A percentile compares a stretch with the other conserved stretches of the same genome.
Evolutionary conservation across 2,888 invertebrate species (phyloP).

Genomic region (Rhagonycha fulva): DNA sequence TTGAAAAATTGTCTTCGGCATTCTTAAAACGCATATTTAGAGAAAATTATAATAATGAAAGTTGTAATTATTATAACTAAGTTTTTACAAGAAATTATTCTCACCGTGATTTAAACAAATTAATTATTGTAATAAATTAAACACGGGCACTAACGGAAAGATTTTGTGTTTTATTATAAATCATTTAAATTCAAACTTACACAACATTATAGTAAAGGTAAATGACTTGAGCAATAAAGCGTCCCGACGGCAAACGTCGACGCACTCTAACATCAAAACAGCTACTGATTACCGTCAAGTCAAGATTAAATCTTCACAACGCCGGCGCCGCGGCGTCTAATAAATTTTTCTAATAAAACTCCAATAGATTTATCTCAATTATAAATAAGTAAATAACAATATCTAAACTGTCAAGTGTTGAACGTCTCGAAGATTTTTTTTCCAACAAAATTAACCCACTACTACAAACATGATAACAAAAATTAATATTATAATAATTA

Average conservation of each 20-base stretch:
- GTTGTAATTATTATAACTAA: background rate
- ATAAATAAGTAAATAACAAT: background rate
- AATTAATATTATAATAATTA: too few species aligned
- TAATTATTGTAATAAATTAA: background rate
- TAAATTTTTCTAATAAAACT: background rate
- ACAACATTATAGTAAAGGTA: constrained; percentile 22
- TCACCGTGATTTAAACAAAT: background rate
- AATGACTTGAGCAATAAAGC: constrained; percentile 18
- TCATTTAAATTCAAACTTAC: constrained; percentile 7
- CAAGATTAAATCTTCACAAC: constrained; percentile 5
- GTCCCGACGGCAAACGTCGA: constrained; percentile 1
- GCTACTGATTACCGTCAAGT: constrained; percentile 11
- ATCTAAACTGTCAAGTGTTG: background rate
- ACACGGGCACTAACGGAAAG: background rate
- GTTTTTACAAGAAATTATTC: background rate
- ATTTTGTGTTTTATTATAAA: background rate
- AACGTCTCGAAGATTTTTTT: background rate
- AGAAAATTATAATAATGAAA: background rate
- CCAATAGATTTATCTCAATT: background rate
- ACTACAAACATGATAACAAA: too few species aligned
- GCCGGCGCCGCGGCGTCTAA: constrained; percentile 10
- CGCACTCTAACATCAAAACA: constrained; percentile 8
- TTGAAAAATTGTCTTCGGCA: background rate
- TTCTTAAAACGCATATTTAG: background rate
- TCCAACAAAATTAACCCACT: background rate